A percentile compares a stretch with the other conserved stretches of the same genome.
phyloP scores from a whole-genome alignment of 1,140 invertebrate genomes.

The Atta colombica region DNA sequence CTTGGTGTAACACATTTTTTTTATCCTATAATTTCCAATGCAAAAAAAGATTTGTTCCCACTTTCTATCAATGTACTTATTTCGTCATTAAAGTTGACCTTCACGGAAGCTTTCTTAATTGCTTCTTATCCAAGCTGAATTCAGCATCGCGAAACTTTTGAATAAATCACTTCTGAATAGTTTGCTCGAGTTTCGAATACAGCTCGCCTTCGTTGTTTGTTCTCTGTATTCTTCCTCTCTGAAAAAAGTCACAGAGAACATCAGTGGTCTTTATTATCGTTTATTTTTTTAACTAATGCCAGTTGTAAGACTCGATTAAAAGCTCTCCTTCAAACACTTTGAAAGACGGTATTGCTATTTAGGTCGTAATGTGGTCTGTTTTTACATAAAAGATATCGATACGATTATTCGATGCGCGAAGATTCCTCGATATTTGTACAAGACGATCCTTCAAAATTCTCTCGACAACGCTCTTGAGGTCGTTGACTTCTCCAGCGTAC shows the following conservation, averaged over 20 bases:
- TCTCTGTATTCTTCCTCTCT: constrained; percentile 1
- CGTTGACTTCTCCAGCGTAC: constrained; percentile 53
- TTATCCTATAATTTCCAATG: neutral
- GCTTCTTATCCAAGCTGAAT: constrained; percentile 16
- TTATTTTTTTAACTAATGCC: constrained; percentile 31
- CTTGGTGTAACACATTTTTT: neutral
- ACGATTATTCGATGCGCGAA: constrained; percentile 24
- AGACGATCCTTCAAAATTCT: constrained; percentile 64
- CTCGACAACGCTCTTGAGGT: constrained; percentile 45
- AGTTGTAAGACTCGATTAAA: constrained; percentile 23
- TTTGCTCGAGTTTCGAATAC: constrained; percentile 47
- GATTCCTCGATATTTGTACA: constrained; percentile 25
- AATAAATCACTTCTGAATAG: constrained; percentile 52
- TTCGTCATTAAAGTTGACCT: constrained; percentile 35
- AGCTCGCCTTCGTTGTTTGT: constrained; percentile 5
- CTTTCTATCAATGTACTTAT: neutral
- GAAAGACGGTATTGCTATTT: constrained; percentile 16
- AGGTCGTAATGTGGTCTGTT: constrained; percentile 2
- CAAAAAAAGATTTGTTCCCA: neutral
- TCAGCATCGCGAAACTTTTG: constrained; percentile 34
- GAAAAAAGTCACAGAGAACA: neutral
- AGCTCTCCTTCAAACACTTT: neutral
- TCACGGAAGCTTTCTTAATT: constrained; percentile 32
- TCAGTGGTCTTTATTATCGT: constrained; percentile 4
- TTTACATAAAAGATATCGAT: constrained; percentile 30